These are phyloP conservation scores for Holacanthus passer DNA, from an alignment of 2,113 vertebrate genomes.

Conservation along the genomic window DNA sequence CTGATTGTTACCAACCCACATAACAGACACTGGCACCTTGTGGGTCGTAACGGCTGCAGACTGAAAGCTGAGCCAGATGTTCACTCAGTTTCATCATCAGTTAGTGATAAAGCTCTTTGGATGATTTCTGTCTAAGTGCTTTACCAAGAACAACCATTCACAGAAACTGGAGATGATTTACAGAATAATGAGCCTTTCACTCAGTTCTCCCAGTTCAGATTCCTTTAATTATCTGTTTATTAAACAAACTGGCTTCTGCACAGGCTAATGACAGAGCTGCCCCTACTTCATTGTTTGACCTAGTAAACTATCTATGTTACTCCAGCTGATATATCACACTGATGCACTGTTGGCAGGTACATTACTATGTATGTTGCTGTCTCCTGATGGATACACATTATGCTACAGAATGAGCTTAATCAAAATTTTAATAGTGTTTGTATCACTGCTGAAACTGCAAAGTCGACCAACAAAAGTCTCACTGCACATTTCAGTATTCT, in stretches of 20 bases:
- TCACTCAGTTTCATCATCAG: constrained; percentile 30
- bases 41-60: not conserved
- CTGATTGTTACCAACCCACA: constrained; percentile 14
- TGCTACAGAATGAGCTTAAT: not conserved
- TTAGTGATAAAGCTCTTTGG: constrained; percentile 27
- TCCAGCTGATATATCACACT: not conserved
- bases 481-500: not conserved
- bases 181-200: constrained; percentile 6
- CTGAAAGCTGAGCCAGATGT: constrained; percentile 47
- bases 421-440: not conserved
- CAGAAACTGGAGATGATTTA: constrained; percentile 36
- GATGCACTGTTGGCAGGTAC: not conserved
- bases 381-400: not conserved
- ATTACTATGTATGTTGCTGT: not conserved
- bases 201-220: not conserved
- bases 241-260: not conserved
- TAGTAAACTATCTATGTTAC: constrained; percentile 12
- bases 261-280: not conserved
- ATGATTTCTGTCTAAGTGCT: constrained; percentile 19
- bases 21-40: not conserved
- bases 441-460: not conserved
- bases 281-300: not conserved
- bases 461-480: not conserved
- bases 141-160: constrained; percentile 27
- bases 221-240: not conserved